Percentiles rank a stretch among this genome's conserved stretches.
These are phyloP conservation scores for Drosophila baimaii DNA, from an alignment of 1,140 invertebrate genomes.

Conservation along the genomic window DNA sequence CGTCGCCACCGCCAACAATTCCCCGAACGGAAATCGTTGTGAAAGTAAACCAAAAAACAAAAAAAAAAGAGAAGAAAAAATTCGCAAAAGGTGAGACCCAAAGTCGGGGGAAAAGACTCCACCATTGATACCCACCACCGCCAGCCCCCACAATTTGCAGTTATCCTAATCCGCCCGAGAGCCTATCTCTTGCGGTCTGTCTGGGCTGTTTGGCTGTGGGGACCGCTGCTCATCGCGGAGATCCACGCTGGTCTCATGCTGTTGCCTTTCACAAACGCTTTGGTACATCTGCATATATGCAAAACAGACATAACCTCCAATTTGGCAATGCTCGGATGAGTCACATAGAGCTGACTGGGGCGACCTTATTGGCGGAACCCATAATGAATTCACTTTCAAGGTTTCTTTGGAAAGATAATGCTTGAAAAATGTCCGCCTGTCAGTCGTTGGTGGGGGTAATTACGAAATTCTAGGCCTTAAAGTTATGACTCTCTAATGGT, in stretches of 20 bases:
- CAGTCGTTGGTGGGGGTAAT: constrained; percentile 20
- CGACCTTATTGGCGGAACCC: constrained; percentile 42
- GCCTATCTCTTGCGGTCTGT: background rate
- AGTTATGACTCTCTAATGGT: constrained; percentile 24
- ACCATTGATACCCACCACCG: constrained; percentile 15
- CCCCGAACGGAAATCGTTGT: constrained; percentile 50
- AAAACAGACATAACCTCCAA: constrained; percentile 34
- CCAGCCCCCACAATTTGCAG: constrained; percentile 11
- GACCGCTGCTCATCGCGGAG: constrained; percentile 15
- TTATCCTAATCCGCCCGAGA: constrained; percentile 22
- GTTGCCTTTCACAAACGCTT: constrained; percentile 67
- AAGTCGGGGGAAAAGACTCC: constrained; percentile 18
- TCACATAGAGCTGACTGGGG: constrained; percentile 20
- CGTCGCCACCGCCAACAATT: constrained; percentile 57
- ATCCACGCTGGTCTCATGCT: constrained; percentile 10
- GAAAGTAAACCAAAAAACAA: constrained; percentile 41
- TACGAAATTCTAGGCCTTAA: constrained; percentile 44
- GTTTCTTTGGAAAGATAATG: constrained; percentile 52
- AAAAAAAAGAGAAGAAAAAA: background rate
- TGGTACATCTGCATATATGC: constrained; percentile 32
- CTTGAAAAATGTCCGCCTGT: constrained; percentile 32
- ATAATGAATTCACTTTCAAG: constrained; percentile 59
- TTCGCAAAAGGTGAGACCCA: constrained; percentile 3
- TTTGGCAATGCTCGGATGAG: constrained; percentile 51
- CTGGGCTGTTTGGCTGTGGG: constrained; percentile 15